Evolutionary conservation across 2,888 invertebrate genomes (phyloP).

Genomic region (Chorisops tibialis): DNA sequence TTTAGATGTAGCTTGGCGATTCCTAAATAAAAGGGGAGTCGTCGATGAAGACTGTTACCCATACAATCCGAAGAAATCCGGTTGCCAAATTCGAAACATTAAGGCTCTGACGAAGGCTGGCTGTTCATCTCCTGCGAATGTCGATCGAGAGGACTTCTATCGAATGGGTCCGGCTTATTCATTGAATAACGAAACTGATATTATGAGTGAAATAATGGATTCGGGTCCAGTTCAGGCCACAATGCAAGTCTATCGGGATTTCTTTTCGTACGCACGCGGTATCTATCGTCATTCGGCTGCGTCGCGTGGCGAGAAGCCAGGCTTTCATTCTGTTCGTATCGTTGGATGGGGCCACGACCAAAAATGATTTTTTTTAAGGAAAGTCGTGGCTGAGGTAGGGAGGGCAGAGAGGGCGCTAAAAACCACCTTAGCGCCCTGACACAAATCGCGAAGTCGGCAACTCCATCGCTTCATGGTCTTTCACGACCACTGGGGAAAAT

Average conservation of each 20-base stretch:
- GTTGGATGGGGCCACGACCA: conserved; percentile 97
- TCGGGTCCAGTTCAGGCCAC: conserved; percentile 95
- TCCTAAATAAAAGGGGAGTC: conserved; percentile 74
- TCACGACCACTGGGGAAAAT: too few relatives aligned
- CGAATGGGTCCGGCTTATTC: conserved; percentile 74
- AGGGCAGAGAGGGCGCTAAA: too few relatives aligned
- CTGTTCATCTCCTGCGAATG: conserved; percentile 55
- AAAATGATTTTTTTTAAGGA: too few relatives aligned
- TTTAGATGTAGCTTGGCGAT: conserved; percentile 90
- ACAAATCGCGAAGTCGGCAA: too few relatives aligned
- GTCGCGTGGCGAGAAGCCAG: conserved; percentile 58
- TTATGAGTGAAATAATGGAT: conserved; percentile 85
- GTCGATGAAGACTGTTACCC: conserved; percentile 85
- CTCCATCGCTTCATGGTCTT: too few relatives aligned
- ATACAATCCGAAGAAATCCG: conserved; percentile 51
- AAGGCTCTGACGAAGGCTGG: conserved; percentile 55
- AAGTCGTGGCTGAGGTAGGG: too few relatives aligned
- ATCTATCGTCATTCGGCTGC: conserved; percentile 69
- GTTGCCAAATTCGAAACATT: conserved; percentile 27
- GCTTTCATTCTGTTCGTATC: conserved; percentile 87
- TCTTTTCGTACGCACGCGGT: conserved; percentile 85
- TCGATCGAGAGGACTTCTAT: conserved; percentile 61
- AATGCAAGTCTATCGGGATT: conserved; percentile 86
- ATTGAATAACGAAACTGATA: conserved; percentile 72
- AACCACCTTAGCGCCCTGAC: too few relatives aligned